A percentile compares a stretch with the other conserved stretches of the same genome.
Evolutionary conservation across 1,140 invertebrate species (phyloP).

Genomic region (Drosophila tristis): DNA sequence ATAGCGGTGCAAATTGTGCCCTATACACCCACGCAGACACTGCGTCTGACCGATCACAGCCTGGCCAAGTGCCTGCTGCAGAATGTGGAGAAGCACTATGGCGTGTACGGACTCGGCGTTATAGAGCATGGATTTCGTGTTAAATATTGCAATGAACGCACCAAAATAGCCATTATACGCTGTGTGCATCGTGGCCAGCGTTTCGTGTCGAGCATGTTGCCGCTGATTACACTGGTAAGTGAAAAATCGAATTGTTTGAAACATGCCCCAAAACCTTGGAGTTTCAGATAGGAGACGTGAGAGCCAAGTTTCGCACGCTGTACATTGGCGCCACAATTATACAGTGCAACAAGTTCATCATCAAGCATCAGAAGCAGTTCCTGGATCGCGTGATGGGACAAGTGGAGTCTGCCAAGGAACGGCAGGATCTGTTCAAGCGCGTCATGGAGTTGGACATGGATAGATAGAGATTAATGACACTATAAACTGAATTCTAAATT

Average conservation of each 20-base stretch:
- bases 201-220: conserved; percentile 88
- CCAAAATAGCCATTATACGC: conserved; percentile 89
- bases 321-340: conserved; percentile 91
- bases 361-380: conserved; percentile 87
- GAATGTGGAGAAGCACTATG: conserved; percentile 89
- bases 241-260: not conserved
- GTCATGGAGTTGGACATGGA: conserved; percentile 85
- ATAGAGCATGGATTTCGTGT: conserved; percentile 89
- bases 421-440: conserved; percentile 85
- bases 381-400: conserved; percentile 73
- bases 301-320: conserved; percentile 87
- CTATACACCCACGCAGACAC: conserved; percentile 83
- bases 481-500: conserved; percentile 18
- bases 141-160: conserved; percentile 91
- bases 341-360: conserved; percentile 90
- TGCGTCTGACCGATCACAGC: conserved; percentile 86
- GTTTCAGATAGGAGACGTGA: conserved; percentile 86
- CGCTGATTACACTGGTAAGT: conserved; percentile 86
- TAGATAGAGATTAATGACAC: conserved; percentile 36
- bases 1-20: conserved; percentile 87
- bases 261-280: not conserved
- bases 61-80: conserved; percentile 86
- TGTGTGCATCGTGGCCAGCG: conserved; percentile 89
- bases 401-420: conserved; percentile 85
- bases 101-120: conserved; percentile 89